Base-by-base conservation (phyloP, 2,797 vertebrate genomes). In the Enteromius paludinosus region DNA sequence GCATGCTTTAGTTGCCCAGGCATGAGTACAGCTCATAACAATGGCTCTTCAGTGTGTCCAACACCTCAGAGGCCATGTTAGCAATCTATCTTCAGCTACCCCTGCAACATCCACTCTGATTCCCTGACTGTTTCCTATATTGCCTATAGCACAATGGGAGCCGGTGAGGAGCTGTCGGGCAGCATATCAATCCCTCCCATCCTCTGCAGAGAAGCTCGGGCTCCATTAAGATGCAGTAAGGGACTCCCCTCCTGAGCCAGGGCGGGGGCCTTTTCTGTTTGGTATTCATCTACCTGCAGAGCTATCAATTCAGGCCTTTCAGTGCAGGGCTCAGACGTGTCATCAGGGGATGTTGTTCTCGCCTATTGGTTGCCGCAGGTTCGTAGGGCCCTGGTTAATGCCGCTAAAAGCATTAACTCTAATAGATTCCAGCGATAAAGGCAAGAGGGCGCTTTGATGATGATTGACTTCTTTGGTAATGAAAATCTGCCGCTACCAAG, bases 291-390 rank as follows among this genome's bases (percentile, higher is more conserved):
- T 84, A 82, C 88, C 87, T 87, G 86, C 82, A 73, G 64, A 70
- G 82, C 88, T 84, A 88, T 89, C 86, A 89, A 87, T 89, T 87
- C 84, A 70, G 69, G 61, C 81, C 86, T 86, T 86, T 87, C 83
- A 85, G 86, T 77, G 47, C 64, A 78, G 68, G 78, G 73, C 72
- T 61, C 18, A 75, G 83, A 66, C 82, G 41, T 86, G 88, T 87
- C 86, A 86, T 79, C 81, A 65, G 79, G 70, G 56, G 79, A 74
- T 79, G 87, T 85, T 85, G 86, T 87, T 87, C 79, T 65, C 78
- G 82, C 62, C 74, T 73, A 76, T 76, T 72, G 66, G 74, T 79
- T 64, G 62, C 62, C 38, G 52, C 77, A 62, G 61, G 77, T 80
- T 83, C 20, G 78, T 70, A 0, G 82, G 80, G 65, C 49, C 72